phyloP scores from a whole-genome alignment of 1,140 invertebrate species.

The Bombus turneri region DNA sequence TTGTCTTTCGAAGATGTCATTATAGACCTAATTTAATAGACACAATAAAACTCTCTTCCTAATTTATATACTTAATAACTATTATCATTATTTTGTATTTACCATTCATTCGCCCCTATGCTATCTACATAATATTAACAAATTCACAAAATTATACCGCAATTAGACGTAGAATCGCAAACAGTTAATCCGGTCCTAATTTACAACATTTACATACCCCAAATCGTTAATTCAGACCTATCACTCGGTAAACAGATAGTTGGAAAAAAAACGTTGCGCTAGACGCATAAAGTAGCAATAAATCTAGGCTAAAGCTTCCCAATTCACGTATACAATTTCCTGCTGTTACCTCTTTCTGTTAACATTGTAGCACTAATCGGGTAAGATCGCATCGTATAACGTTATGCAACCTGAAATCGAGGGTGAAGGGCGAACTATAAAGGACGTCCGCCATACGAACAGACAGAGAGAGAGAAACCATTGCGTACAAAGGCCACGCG shows the following conservation, averaged over 20 bases:
- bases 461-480: background rate
- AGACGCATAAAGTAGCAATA: background rate
- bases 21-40: no score
- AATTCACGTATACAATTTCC: constrained; percentile 30
- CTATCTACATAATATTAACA: no score
- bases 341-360: constrained; percentile 4
- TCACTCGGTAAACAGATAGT: background rate
- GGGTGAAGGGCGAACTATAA: background rate
- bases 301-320: constrained; percentile 5
- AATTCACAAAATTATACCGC: no score
- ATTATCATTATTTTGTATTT: no score
- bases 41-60: no score
- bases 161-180: no score
- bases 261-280: background rate
- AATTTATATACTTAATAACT: background rate
- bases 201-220: background rate
- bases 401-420: constrained; percentile 12
- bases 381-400: constrained; percentile 35
- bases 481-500: constrained; percentile 56
- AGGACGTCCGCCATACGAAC: background rate
- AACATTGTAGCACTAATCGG: constrained; percentile 45
- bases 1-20: no score
- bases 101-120: no score
- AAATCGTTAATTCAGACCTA: background rate
- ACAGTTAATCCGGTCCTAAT: background rate